Evolutionary conservation across 2,113 vertebrate species (phyloP).

Genomic region (Panthera tigris): DNA sequence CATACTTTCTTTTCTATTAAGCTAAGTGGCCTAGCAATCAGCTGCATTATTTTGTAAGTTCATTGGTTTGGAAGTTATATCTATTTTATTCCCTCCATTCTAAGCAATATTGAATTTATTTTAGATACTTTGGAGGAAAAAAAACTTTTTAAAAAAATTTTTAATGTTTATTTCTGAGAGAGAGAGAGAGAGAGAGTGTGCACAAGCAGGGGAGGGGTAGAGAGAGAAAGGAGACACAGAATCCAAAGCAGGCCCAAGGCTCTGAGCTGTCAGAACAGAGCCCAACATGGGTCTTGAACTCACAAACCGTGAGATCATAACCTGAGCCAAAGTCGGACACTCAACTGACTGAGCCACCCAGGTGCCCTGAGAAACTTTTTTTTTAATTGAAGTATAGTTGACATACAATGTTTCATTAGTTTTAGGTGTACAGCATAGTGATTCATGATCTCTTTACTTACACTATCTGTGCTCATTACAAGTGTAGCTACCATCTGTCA

Average conservation of each 20-base stretch:
- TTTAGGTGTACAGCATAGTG: not conserved
- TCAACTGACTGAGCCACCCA: no score
- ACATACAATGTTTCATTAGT: not conserved
- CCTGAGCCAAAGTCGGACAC: no score
- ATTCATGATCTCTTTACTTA: not conserved
- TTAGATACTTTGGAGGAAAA: not conserved
- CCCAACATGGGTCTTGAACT: no score
- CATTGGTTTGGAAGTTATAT: not conserved
- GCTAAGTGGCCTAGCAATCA: not conserved
- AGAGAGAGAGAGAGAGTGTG: no score
- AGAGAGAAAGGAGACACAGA: no score
- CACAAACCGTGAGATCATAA: no score
- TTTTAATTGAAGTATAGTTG: not conserved
- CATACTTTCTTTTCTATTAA: not conserved
- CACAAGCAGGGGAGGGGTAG: no score
- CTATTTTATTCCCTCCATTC: not conserved
- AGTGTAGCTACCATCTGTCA: not conserved
- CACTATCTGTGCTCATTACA: not conserved
- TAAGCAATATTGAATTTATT: slow-evolving; percentile 3
- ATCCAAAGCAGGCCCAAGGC: no score
- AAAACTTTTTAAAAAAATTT: not conserved
- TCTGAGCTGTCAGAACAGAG: no score
- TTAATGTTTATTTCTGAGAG: not conserved
- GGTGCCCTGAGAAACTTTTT: not conserved
- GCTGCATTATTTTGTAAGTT: not conserved